These are phyloP conservation scores for Cynocephalus volans DNA, from an alignment of 2,113 vertebrate species.

Conservation along the genomic window DNA sequence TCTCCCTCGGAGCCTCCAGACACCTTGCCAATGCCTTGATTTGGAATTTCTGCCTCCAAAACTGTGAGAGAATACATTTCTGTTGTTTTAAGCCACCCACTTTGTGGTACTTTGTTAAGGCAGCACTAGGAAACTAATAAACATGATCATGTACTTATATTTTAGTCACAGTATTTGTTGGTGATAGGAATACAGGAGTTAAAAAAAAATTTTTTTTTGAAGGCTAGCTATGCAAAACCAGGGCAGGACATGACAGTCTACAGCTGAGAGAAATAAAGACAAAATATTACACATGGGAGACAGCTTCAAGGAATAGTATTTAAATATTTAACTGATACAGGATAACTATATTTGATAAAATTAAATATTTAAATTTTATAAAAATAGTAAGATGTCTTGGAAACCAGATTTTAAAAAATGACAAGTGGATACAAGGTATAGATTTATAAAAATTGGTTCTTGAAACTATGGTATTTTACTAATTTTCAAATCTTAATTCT, in stretches of 20 bases:
- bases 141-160: not conserved
- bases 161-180: not conserved
- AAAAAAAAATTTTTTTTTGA: not conserved
- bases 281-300: not conserved
- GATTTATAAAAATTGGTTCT: not conserved
- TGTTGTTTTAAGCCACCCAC: not conserved
- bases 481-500: conserved; percentile 6
- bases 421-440: not conserved
- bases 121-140: not conserved
- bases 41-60: not conserved
- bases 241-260: not conserved
- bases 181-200: not conserved
- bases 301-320: not conserved
- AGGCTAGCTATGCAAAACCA: not conserved
- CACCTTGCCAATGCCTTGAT: not conserved
- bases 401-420: not conserved
- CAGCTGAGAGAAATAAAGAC: not conserved
- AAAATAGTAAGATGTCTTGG: not conserved
- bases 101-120: not conserved
- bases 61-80: not conserved
- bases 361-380: not conserved
- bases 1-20: not conserved
- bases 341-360: not conserved
- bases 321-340: not conserved
- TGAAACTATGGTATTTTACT: not conserved